Evolutionary conservation across 2,888 invertebrate genomes (phyloP), one percentile per base, ranked within the genome.

Genomic region (Agelastica alni): DNA sequence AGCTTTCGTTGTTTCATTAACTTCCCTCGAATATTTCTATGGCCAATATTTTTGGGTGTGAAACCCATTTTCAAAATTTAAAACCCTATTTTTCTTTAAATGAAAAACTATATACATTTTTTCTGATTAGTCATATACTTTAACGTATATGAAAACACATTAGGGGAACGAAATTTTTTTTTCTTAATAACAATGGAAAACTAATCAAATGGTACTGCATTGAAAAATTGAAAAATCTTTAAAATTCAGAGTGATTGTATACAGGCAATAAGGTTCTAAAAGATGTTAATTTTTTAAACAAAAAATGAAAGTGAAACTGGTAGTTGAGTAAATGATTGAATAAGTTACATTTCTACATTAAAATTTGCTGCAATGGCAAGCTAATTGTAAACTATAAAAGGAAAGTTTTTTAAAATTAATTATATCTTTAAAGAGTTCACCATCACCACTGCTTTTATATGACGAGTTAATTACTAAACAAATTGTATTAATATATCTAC

Each of bases 1-100:
- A 62, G 36, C 36, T 5, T 16, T 9, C 16, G 12, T 34, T 7
- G 3, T 70, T 67, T 60, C 69, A 70, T 61, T 68, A 66, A 32
- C 63, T 51, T 7, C 49, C 63, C n/a, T 56, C 61, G 12, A 68
- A 68, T 49, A 51, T 67, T 30, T 31, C 14, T 9, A 36, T 36
- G 36, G 36, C 2, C n/a, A 36, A 36, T 36, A 9, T 36, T 14
- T 14, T 36, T 9, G 36, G 36, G 9, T 14, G 16, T n/a, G 10
- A 31, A n/a, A 31, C 3, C 10, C 4, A 31, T n/a, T 31, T 31
- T 31, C n/a, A 2, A 31, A 31, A 7, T n/a, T 31, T 31, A 31
- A 31, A 31, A n/a, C 7, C 31, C 7, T 10, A 31, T 9, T 31
- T 31, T 10, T n/a, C 4, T 31, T n/a, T 31, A n/a, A 10, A 31